Conservation (phyloP, 2,797 vertebrate species). For the Loriculus beryllinus region DNA sequence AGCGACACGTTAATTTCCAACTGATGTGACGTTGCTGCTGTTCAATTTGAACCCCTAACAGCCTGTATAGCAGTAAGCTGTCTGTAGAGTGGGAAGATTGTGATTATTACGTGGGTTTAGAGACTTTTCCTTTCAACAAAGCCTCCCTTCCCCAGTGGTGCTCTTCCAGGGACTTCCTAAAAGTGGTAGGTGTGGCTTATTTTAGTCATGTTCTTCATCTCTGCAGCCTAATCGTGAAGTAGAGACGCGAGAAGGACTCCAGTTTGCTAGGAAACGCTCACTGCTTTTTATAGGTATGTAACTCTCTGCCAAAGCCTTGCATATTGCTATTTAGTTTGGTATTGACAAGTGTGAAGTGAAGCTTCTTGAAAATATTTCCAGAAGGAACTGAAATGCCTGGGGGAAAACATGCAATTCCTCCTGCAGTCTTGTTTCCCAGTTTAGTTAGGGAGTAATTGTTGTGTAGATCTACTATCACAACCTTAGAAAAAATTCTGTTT, state of each 20-base stretch:
- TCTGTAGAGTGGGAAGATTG: not conserved
- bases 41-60: not conserved
- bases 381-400: not conserved
- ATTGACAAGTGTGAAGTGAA: not conserved
- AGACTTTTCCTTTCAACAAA: not conserved
- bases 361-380: not conserved
- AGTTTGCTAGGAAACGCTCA: conserved; percentile 53
- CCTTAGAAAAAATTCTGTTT: not conserved
- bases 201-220: not conserved
- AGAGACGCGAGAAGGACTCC: conserved; percentile 56
- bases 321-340: not conserved
- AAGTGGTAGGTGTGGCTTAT: not conserved
- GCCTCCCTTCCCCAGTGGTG: not conserved
- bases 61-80: not conserved
- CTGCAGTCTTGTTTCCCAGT: not conserved
- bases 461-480: not conserved
- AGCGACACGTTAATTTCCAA: rapidly evolving
- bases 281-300: conserved; percentile 65
- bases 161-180: not conserved
- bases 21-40: not conserved
- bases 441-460: not conserved
- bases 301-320: not conserved
- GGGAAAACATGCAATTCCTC: not conserved
- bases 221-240: conserved; percentile 49
- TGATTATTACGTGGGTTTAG: not conserved